A percentile compares a stretch with the other conserved stretches of the same genome.
Conservation (phyloP, 2,888 invertebrate species). For the Drosophila neotestacea region DNA sequence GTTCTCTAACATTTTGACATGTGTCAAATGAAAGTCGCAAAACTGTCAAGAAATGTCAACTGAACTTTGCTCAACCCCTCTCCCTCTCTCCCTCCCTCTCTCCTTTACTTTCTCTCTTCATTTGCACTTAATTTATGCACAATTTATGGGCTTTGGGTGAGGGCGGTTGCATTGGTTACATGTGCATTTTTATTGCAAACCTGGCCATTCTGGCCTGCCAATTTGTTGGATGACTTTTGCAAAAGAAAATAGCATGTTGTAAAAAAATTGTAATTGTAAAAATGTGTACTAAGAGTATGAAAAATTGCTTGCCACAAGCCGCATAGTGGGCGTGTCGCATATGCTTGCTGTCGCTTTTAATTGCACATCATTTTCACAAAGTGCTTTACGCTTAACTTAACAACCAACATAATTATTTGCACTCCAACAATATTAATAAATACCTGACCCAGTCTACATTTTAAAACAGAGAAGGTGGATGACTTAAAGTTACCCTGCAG, state of each 20-base stretch:
- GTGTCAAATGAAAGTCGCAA: constrained; percentile 71
- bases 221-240: constrained; percentile 28
- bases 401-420: constrained; percentile 74
- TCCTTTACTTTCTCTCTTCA: constrained; percentile 2
- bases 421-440: constrained; percentile 65
- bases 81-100: neutral
- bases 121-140: constrained; percentile 55
- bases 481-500: neutral
- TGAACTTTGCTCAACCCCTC: constrained; percentile 14
- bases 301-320: constrained; percentile 20
- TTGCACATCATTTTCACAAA: constrained; percentile 64
- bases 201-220: constrained; percentile 5
- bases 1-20: constrained; percentile 73
- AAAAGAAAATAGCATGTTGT: constrained; percentile 9
- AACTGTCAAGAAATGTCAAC: constrained; percentile 62
- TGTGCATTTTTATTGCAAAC: constrained; percentile 20
- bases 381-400: constrained; percentile 76
- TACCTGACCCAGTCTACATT: constrained; percentile 10
- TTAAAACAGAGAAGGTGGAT: neutral
- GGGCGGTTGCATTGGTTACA: constrained; percentile 21
- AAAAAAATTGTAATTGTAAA: constrained; percentile 6
- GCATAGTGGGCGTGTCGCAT: constrained; percentile 29
- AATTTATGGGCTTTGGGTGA: constrained; percentile 43
- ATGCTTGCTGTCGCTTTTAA: constrained; percentile 45
- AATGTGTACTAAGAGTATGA: constrained; percentile 19